Percentiles rank a stretch among this genome's conserved stretches.
phyloP scores from a whole-genome alignment of 1,140 invertebrate genomes.

The Oryctes rhinoceros region DNA sequence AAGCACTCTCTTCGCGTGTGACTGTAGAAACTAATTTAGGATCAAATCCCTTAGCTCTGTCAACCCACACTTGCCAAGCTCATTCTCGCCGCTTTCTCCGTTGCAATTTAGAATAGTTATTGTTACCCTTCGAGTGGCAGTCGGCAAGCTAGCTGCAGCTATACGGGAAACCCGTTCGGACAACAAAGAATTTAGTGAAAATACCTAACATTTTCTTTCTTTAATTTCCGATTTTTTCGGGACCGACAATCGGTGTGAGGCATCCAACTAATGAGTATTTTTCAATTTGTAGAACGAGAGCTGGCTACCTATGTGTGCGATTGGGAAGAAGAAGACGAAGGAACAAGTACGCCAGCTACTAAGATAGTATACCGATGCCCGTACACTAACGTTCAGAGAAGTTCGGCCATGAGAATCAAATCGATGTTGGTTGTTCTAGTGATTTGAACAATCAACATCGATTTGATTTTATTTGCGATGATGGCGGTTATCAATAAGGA shows the following conservation, averaged over 20 bases:
- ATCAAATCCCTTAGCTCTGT: too few species aligned
- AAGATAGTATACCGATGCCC: not conserved
- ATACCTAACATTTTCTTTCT: slow-evolving; percentile 44
- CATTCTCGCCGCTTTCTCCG: not conserved
- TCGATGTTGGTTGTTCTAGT: too few species aligned
- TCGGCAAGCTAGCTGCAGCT: not conserved
- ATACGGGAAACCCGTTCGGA: not conserved
- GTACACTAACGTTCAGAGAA: too few species aligned
- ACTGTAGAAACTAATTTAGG: too few species aligned
- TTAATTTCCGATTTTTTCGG: slow-evolving; percentile 46
- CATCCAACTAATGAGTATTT: slow-evolving; percentile 62
- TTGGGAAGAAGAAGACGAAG: not conserved
- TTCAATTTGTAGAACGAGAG: slow-evolving; percentile 61
- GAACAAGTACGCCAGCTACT: not conserved
- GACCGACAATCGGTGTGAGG: slow-evolving; percentile 48
- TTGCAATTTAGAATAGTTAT: slow-evolving; percentile 19
- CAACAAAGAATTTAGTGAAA: slow-evolving; percentile 33
- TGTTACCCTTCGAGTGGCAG: not conserved
- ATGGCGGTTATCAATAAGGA: too few species aligned
- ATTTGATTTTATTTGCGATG: too few species aligned
- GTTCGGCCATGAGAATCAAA: too few species aligned
- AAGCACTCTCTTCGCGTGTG: too few species aligned
- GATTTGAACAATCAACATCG: too few species aligned
- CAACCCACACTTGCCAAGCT: too few species aligned
- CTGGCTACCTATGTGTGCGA: not conserved